Base-by-base conservation (phyloP, 2,888 invertebrate species). In the Tetragonisca angustula region DNA sequence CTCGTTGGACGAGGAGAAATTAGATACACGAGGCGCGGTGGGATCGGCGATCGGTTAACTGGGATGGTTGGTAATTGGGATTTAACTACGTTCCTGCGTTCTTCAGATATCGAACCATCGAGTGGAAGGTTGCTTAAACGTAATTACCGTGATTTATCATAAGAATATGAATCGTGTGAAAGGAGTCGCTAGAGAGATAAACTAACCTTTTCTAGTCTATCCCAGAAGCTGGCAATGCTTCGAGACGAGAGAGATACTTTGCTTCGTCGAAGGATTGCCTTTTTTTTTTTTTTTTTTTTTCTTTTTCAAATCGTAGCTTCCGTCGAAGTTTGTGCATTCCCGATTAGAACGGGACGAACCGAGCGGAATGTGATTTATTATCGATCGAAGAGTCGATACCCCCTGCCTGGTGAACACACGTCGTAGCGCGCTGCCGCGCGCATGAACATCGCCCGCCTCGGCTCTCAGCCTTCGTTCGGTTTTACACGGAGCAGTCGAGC, bases 391-490 rank as follows among this genome's bases (percentile, higher is more conserved):
- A 43, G 43, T 43, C 81, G 89, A 76, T 88, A 88, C 90, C 91
- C 90, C 90, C 90, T 88, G 90, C 87, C 88, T 91, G 91, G 91
- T 90, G 90, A 92, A 93, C 92, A 92, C 90, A 89, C 91, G 91
- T 92, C 88, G 88, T 90, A 87, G 77, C 77, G 77, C 77, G 87
- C 91, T 90, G 89, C 84, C 89, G 86, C 89, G 74, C 24, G 56
- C 69, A 81, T 71, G 79, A 83, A 49, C 83, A 83, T 88, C 81
- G 79, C 81, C 82, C 76, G 19, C 64, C n/a, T 49, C 52, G 73
- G 77, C 79, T 84, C 80, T 74, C 13, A 71, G 50, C 43, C 70
- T 70, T 79, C 73, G 24, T 64, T 72, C 50, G 54, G n/a, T 54
- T 74, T 76, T 61, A 36, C 67, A 54, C 70, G 73, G 56, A 73